These are phyloP conservation scores for Acanthosepion lycidas DNA, from an alignment of 2,888 invertebrate genomes.

Conservation along the genomic window DNA sequence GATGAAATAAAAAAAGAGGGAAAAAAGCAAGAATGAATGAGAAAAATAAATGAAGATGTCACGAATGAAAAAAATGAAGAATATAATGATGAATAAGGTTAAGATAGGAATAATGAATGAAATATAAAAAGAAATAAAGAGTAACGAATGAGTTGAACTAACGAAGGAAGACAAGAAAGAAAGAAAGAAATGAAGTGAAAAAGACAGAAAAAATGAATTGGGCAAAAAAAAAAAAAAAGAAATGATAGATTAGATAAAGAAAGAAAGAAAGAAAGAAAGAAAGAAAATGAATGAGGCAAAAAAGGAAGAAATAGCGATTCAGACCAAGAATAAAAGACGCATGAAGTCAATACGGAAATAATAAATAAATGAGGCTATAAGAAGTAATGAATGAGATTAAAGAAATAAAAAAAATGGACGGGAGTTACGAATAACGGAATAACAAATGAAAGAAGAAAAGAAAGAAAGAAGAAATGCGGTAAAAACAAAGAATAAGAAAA, in stretches of 20 bases:
- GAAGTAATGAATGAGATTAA: background rate
- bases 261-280: background rate
- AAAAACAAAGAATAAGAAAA: background rate
- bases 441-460: background rate
- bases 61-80: background rate
- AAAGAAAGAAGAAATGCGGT: background rate
- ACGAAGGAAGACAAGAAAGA: background rate
- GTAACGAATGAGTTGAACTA: no score
- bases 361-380: background rate
- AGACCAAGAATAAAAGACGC: background rate
- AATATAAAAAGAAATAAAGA: no score
- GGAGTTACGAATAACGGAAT: background rate
- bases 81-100: no score
- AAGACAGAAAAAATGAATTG: no score
- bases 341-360: background rate
- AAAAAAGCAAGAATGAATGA: background rate
- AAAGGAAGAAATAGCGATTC: background rate
- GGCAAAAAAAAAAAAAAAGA: background rate
- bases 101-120: no score
- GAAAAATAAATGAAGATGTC: background rate
- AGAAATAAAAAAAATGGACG: background rate
- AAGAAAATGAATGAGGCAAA: background rate
- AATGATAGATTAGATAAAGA: background rate
- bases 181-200: background rate
- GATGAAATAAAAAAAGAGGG: no score